Conservation (phyloP, 2,797 vertebrate species). For the Danio kyathit region DNA sequence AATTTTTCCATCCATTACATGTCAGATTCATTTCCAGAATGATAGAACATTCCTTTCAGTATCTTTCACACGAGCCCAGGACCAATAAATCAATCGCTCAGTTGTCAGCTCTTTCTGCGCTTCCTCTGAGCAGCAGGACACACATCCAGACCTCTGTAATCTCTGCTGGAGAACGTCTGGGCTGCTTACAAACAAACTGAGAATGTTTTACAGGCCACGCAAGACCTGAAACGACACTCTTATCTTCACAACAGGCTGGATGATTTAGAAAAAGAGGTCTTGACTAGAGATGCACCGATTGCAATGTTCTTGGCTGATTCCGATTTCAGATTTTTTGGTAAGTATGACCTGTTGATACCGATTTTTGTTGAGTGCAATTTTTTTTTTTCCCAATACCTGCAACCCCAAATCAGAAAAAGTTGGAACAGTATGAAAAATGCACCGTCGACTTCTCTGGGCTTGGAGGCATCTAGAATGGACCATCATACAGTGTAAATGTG, state of each 20-base stretch:
- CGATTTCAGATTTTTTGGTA: too few relatives aligned
- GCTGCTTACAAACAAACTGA: background rate
- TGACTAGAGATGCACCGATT: too few relatives aligned
- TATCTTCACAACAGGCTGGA: background rate
- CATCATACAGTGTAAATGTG: too few relatives aligned
- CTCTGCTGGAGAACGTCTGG: background rate
- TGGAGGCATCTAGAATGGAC: too few relatives aligned
- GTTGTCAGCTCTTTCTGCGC: slow-evolving; percentile 11
- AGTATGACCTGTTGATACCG: too few relatives aligned
- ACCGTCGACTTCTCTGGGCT: too few relatives aligned
- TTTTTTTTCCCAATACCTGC: too few relatives aligned
- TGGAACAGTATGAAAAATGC: too few relatives aligned
- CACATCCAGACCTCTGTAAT: background rate
- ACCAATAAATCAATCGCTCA: slow-evolving; percentile 38
- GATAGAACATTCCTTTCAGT: slow-evolving; percentile 28
- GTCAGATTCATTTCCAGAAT: slow-evolving; percentile 28
- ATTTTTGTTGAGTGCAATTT: too few relatives aligned
- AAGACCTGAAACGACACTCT: background rate
- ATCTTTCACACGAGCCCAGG: slow-evolving; percentile 18
- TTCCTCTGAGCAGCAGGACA: slow-evolving; percentile 13
- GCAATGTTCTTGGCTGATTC: too few relatives aligned
- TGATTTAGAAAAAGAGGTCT: too few relatives aligned
- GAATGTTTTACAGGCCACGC: background rate
- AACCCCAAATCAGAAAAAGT: too few relatives aligned
- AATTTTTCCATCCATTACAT: slow-evolving; percentile 26